Evolutionary conservation across 2,113 vertebrate species (phyloP).

Genomic region (Sapayoa aenigma): DNA sequence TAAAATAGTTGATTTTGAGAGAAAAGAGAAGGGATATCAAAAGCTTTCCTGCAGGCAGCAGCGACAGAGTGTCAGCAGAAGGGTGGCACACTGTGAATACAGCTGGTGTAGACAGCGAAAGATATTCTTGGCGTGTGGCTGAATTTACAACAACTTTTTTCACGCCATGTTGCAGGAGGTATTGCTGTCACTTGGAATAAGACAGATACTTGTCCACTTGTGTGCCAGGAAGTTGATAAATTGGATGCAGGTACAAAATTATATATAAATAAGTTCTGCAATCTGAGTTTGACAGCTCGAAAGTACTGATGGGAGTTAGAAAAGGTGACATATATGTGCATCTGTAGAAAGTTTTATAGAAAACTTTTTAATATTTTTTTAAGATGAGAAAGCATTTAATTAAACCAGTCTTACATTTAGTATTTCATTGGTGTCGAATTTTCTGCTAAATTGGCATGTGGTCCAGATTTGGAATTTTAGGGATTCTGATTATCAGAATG

Average conservation of each 20-base stretch:
- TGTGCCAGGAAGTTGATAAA: background rate
- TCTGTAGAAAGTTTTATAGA: background rate
- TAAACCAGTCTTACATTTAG: background rate
- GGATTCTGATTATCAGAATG: background rate
- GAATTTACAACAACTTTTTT: background rate
- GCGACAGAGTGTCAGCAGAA: background rate
- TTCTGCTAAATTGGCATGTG: background rate
- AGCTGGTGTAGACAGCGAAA: background rate
- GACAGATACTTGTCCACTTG: background rate
- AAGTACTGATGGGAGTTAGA: background rate
- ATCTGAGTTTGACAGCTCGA: background rate
- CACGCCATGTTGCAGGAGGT: rapidly evolving
- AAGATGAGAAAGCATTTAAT: background rate
- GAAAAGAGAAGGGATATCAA: background rate
- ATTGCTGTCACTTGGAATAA: background rate
- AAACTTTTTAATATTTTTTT: background rate
- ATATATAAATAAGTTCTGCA: background rate
- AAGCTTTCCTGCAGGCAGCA: background rate
- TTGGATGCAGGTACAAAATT: background rate
- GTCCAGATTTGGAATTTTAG: background rate
- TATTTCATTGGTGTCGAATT: background rate
- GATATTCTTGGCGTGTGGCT: background rate
- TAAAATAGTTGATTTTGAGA: background rate
- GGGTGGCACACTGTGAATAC: background rate
- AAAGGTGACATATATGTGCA: background rate